A percentile compares a stretch with the other conserved stretches of the same genome.
phyloP scores from a whole-genome alignment of 2,888 invertebrate species.

The Lacanobia oleracea region DNA sequence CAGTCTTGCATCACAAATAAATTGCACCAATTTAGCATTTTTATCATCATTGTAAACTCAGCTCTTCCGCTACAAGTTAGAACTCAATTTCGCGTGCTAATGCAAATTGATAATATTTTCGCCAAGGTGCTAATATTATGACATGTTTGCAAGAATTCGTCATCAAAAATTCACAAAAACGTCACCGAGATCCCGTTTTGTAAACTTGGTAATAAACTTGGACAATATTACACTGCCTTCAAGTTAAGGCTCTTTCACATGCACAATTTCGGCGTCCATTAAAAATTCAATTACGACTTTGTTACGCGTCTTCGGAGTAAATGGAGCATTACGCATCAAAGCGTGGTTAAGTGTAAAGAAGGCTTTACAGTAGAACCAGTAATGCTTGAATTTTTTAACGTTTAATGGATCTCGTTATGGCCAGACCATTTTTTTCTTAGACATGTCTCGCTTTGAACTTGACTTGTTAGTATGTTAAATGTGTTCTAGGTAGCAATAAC shows the following conservation, averaged over 20 bases:
- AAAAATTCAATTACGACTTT: background rate
- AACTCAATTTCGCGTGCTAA: slow-evolving; percentile 25
- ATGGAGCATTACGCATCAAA: background rate
- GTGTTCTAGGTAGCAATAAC: slow-evolving; percentile 23
- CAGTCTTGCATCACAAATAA: slow-evolving; percentile 51
- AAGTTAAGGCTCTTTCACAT: slow-evolving; percentile 1
- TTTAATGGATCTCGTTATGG: slow-evolving; percentile 36
- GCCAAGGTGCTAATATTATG: slow-evolving; percentile 47
- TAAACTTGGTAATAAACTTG: slow-evolving; percentile 32
- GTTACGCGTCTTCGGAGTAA: background rate
- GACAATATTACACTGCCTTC: background rate
- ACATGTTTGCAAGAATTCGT: slow-evolving; percentile 40
- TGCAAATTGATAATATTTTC: slow-evolving; percentile 38
- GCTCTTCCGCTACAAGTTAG: slow-evolving; percentile 12
- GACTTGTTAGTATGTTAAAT: slow-evolving; percentile 24
- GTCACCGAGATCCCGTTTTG: slow-evolving; percentile 42
- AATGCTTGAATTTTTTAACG: slow-evolving; percentile 32
- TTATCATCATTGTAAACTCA: slow-evolving; percentile 18
- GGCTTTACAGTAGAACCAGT: slow-evolving; percentile 15
- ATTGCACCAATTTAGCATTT: slow-evolving; percentile 45
- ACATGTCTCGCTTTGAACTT: slow-evolving; percentile 38
- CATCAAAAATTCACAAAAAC: slow-evolving; percentile 29
- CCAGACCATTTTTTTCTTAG: slow-evolving; percentile 43
- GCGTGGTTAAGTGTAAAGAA: background rate
- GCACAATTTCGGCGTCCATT: slow-evolving; percentile 8